phyloP scores from a whole-genome alignment of 1,140 invertebrate genomes.

The Dolichoris vasculosae region DNA sequence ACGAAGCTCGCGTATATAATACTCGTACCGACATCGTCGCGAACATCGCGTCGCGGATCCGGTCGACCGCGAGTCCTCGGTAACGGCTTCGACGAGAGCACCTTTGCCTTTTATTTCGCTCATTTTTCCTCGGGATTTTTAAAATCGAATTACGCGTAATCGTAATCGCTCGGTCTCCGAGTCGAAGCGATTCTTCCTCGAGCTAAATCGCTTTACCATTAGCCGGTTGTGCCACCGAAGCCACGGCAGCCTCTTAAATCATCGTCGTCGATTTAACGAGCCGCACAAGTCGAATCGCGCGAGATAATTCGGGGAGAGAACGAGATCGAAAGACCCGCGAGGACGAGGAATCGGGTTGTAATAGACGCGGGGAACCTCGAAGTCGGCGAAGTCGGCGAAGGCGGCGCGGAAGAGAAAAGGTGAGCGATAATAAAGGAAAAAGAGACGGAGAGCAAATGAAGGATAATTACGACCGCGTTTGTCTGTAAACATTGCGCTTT shows the following conservation, averaged over 20 bases:
- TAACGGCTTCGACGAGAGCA: not conserved
- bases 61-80: no score
- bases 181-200: not conserved
- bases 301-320: conserved; percentile 1
- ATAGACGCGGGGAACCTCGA: not conserved
- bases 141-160: not conserved
- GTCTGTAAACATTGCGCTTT: conserved; percentile 46
- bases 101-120: not conserved
- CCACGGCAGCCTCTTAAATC: conserved; percentile 18
- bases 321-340: not conserved
- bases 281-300: conserved; percentile 9
- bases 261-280: conserved; percentile 26
- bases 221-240: not conserved
- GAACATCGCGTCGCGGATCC: no score
- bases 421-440: not conserved
- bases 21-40: no score
- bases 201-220: conserved; percentile 1
- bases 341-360: not conserved
- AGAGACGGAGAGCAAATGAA: conserved; percentile 38
- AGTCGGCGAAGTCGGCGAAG: no score
- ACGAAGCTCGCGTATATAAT: not conserved
- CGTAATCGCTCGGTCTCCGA: not conserved
- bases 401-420: not conserved
- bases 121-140: not conserved
- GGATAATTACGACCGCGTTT: conserved; percentile 46